These are phyloP conservation scores for Mus spretus DNA, from an alignment of 2,797 vertebrate genomes.

Conservation along the genomic window DNA sequence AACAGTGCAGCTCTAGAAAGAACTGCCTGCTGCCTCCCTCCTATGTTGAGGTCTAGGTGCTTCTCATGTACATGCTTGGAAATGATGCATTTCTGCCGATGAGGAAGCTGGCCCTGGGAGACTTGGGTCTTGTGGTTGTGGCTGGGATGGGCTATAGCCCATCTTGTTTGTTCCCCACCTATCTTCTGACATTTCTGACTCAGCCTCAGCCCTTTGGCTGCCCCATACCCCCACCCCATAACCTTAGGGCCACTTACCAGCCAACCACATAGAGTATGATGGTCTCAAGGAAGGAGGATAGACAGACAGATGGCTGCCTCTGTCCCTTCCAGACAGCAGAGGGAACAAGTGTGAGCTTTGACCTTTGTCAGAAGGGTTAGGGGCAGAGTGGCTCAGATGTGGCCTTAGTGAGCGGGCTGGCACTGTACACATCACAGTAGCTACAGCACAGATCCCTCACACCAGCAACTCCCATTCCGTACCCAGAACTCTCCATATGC, in stretches of 20 bases:
- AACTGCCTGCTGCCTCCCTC: neutral
- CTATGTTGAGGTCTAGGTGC: neutral
- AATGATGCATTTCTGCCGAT: neutral
- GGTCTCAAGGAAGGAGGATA: neutral
- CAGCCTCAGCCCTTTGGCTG: neutral
- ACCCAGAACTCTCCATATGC: neutral
- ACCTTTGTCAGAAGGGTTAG: neutral
- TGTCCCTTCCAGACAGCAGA: neutral
- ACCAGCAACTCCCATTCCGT: no score
- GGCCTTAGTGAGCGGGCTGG: neutral
- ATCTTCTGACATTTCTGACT: neutral
- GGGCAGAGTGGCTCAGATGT: neutral
- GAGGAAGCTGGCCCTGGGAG: neutral
- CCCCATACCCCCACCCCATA: neutral
- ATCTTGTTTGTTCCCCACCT: neutral
- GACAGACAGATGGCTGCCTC: neutral
- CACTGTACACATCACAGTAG: no score
- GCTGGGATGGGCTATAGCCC: neutral
- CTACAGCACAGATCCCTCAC: neutral
- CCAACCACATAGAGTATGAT: accelerated
- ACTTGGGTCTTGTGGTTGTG: neutral
- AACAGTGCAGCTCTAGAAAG: neutral
- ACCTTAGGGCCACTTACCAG: neutral
- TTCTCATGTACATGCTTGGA: neutral
- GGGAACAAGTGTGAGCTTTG: neutral